Evolutionary conservation across 1,140 invertebrate genomes (phyloP).

Genomic region (Trissolcus basalis): DNA sequence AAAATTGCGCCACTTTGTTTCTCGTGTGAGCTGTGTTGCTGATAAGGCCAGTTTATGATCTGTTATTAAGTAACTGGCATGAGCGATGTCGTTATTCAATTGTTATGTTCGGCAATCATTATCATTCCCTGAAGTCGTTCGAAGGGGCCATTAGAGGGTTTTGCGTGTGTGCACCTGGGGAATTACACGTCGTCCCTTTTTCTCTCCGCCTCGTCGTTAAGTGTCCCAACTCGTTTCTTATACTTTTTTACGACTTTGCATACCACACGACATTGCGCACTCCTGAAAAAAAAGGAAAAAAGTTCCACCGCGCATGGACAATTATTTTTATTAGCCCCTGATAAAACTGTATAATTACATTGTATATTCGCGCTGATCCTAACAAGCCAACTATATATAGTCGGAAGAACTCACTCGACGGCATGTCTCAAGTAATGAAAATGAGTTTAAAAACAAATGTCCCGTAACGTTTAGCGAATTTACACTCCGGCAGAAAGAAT

Average conservation of each 20-base stretch:
- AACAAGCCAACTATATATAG: slow-evolving; percentile 24
- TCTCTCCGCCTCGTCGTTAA: slow-evolving; percentile 56
- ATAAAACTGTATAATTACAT: slow-evolving; percentile 56
- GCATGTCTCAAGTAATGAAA: slow-evolving; percentile 7
- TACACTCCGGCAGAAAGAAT: no score
- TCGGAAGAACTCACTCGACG: slow-evolving; percentile 17
- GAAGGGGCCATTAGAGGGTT: slow-evolving; percentile 32
- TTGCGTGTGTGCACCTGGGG: slow-evolving; percentile 40
- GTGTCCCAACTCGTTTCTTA: slow-evolving; percentile 44
- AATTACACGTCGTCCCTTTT: slow-evolving; percentile 52
- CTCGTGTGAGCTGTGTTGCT: slow-evolving; percentile 21
- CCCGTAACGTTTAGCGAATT: no score
- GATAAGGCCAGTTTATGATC: slow-evolving; percentile 44
- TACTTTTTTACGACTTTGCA: slow-evolving; percentile 54
- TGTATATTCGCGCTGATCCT: slow-evolving; percentile 27
- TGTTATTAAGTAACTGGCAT: slow-evolving; percentile 53
- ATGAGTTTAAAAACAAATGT: neutral
- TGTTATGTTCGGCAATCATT: slow-evolving; percentile 57
- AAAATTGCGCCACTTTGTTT: slow-evolving; percentile 30
- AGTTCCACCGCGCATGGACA: slow-evolving; percentile 37
- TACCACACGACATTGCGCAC: slow-evolving; percentile 46
- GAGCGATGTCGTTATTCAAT: slow-evolving; percentile 53
- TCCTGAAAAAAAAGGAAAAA: slow-evolving; percentile 41
- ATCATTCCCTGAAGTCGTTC: slow-evolving; percentile 47
- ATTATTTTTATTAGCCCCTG: slow-evolving; percentile 53